These are phyloP conservation scores for Trachelipus rathkii DNA, from an alignment of 1,140 invertebrate species.

Conservation along the genomic window DNA sequence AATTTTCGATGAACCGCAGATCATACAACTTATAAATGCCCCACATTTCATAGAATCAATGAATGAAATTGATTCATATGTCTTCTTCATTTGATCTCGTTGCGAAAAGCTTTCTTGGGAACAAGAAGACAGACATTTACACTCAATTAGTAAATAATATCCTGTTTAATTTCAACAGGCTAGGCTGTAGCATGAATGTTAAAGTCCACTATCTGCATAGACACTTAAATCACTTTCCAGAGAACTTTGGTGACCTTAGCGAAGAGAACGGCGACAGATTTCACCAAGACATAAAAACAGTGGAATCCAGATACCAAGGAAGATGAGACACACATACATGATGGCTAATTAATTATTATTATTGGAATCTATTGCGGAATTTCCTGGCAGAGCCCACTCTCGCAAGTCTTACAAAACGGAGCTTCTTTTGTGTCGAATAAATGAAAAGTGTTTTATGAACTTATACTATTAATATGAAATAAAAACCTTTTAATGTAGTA, in stretches of 20 bases:
- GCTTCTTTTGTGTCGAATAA: too few species aligned
- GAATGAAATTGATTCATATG: background rate
- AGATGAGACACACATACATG: too few species aligned
- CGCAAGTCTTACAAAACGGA: too few species aligned
- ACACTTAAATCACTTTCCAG: conserved; percentile 28
- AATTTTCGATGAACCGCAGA: conserved; percentile 5
- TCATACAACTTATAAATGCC: conserved; percentile 6
- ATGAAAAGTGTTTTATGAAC: too few species aligned
- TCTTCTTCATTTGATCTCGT: conserved; percentile 10
- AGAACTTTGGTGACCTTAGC: conserved; percentile 21
- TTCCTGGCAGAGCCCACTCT: too few species aligned
- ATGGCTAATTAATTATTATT: too few species aligned
- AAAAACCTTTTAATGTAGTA: too few species aligned
- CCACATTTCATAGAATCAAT: conserved; percentile 12
- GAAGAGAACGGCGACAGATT: background rate
- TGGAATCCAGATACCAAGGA: too few species aligned
- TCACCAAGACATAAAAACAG: too few species aligned
- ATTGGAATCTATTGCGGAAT: too few species aligned
- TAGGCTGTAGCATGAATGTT: conserved; percentile 29
- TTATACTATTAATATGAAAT: too few species aligned
- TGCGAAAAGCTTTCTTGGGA: too few species aligned
- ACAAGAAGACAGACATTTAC: conserved; percentile 18
- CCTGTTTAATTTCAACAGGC: conserved; percentile 16
- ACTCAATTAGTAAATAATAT: background rate
- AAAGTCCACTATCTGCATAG: conserved; percentile 27